Conservation (phyloP, 2,113 vertebrate species). For the Zosterops borbonicus region DNA sequence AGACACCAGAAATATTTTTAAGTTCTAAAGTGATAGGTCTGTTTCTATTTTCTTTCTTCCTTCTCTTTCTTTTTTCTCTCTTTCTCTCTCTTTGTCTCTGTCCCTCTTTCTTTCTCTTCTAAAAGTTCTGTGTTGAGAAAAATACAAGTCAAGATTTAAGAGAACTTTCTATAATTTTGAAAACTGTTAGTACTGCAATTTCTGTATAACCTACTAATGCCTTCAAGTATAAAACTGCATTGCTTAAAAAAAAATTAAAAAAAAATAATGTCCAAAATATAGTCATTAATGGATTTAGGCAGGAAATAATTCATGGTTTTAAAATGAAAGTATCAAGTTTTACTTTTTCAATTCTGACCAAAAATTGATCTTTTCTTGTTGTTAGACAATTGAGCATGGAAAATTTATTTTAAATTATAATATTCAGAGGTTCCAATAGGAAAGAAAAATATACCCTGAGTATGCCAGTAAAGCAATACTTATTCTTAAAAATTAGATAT, state of each 20-base stretch:
- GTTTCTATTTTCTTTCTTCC: neutral
- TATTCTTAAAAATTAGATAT: neutral
- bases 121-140: neutral
- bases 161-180: neutral
- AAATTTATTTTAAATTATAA: neutral
- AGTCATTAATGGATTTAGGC: neutral
- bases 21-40: neutral
- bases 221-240: neutral
- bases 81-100: rapidly evolving
- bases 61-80: neutral
- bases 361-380: neutral
- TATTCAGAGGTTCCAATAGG: neutral
- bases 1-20: neutral
- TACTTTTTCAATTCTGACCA: neutral
- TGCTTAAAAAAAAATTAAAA: neutral
- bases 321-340: neutral
- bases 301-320: neutral
- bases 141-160: neutral
- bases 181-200: neutral
- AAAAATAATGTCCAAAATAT: neutral
- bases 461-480: neutral
- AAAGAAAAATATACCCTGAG: neutral
- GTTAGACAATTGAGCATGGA: neutral
- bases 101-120: neutral
- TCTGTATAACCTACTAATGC: neutral